These are phyloP conservation scores for Steinernema khuongi DNA, from an alignment of 1,140 invertebrate genomes.

Conservation along the genomic window DNA sequence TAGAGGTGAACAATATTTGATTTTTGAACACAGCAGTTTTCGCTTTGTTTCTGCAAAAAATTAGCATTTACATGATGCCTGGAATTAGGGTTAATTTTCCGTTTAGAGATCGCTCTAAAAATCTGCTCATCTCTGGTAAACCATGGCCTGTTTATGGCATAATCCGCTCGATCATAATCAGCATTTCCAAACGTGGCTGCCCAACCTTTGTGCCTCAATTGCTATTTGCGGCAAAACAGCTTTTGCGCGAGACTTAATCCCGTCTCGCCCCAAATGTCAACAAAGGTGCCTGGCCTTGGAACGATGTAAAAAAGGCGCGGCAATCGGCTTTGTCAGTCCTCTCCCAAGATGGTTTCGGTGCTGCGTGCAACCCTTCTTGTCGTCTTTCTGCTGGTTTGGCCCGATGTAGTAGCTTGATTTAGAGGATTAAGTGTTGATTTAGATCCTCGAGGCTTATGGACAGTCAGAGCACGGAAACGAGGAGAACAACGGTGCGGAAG, in stretches of 20 bases:
- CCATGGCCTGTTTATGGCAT: too few relatives aligned
- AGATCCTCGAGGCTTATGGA: neutral
- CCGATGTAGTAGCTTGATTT: neutral
- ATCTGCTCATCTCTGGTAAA: too few relatives aligned
- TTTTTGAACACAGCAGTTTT: too few relatives aligned
- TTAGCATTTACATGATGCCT: too few relatives aligned
- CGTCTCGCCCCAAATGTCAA: conserved; percentile 3
- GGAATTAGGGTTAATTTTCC: too few relatives aligned
- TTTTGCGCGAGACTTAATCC: conserved; percentile 12
- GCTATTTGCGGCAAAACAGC: neutral
- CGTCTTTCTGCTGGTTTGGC: neutral
- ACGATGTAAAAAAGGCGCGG: neutral
- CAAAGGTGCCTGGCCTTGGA: neutral
- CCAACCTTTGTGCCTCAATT: neutral
- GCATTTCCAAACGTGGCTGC: too few relatives aligned
- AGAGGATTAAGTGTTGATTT: neutral
- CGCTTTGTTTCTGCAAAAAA: too few relatives aligned
- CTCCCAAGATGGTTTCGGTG: neutral
- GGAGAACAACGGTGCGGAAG: too few relatives aligned
- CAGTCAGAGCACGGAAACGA: too few relatives aligned
- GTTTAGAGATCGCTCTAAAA: too few relatives aligned
- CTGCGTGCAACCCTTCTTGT: neutral
- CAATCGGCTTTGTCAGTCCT: neutral
- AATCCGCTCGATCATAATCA: neutral
- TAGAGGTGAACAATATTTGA: too few relatives aligned